phyloP scores from a whole-genome alignment of 2,113 vertebrate species.

The Himantopus leucocephalus region DNA sequence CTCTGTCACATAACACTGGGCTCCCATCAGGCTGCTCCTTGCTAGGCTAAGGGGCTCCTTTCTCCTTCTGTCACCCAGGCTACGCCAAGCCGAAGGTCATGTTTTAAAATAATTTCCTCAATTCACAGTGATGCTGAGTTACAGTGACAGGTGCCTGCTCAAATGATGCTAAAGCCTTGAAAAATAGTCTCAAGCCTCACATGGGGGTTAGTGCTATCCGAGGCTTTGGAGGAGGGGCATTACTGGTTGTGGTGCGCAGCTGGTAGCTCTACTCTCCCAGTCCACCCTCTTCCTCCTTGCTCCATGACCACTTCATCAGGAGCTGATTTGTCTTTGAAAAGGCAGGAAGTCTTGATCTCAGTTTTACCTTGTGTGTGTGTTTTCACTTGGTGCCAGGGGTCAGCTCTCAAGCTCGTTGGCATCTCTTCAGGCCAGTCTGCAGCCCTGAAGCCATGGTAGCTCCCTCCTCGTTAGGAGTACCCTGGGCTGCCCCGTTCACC shows the following conservation, averaged over 20 bases:
- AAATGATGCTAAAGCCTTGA: conserved; percentile 40
- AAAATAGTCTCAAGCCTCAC: not conserved
- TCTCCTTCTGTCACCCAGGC: not conserved
- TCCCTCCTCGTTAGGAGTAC: not conserved
- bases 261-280: not conserved
- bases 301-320: not conserved
- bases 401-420: not conserved
- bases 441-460: not conserved
- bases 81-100: conserved; percentile 19
- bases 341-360: not conserved
- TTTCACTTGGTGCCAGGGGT: not conserved
- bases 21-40: not conserved
- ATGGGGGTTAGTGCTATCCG: not conserved
- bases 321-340: not conserved
- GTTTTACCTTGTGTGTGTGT: not conserved
- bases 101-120: conserved; percentile 22
- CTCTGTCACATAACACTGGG: not conserved
- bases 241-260: not conserved
- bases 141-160: conserved; percentile 46
- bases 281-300: not conserved
- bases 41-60: not conserved
- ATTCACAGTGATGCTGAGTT: not conserved
- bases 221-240: not conserved
- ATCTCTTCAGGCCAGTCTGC: not conserved
- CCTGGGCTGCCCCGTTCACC: not conserved